Base-by-base conservation (phyloP, 1,140 invertebrate genomes). In the Ips nitidus region DNA sequence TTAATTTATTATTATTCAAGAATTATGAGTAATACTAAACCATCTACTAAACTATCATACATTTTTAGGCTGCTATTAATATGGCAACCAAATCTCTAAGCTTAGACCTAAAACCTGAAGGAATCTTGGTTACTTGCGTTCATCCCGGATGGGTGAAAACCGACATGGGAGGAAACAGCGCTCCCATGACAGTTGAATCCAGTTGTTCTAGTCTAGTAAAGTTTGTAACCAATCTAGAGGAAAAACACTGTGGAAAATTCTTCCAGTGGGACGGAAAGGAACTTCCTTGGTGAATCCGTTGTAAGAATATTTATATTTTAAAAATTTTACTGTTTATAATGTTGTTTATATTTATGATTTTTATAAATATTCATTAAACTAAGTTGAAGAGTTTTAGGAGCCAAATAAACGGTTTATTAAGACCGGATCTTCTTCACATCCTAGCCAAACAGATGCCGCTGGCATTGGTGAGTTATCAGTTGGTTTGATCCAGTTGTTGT, bases 141-240 rank as follows among this genome's bases (percentile, higher is more conserved):
- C 94, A 97, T 83, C 94, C 94, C 1, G 94, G 94, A 1, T 97
- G 94, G 94, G 92, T 96, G 0, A 87, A 89, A 75, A 97, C 94
- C 0, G 91, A 92, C 66, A 91, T 97, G 92, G 94, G 94, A 2
- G 93, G 93, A 5, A 79, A 81, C 56, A 90, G 89, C 73, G 94
- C 94, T 1, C 88, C 88, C 0, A 76, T 95, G 6, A 87, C 89
- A 62, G 80, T 93, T 6, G 83, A 89, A 52, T 83, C 86, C 1
- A 90, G 90, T 76, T 85, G 88, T 1, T 73, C 71, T 0, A 81
- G 84, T 4, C 89, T 96, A 40, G 77, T 95, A 3, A 79, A 86
- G 6, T 88, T 89, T 1, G 77, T 95, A 6, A 69, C 81, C 42
- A 82, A 80, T 1, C 77, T 95, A 1, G 83, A 81, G 22, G 86